These are phyloP conservation scores for Sisyra terminalis DNA, from an alignment of 2,888 invertebrate genomes.

Conservation along the genomic window DNA sequence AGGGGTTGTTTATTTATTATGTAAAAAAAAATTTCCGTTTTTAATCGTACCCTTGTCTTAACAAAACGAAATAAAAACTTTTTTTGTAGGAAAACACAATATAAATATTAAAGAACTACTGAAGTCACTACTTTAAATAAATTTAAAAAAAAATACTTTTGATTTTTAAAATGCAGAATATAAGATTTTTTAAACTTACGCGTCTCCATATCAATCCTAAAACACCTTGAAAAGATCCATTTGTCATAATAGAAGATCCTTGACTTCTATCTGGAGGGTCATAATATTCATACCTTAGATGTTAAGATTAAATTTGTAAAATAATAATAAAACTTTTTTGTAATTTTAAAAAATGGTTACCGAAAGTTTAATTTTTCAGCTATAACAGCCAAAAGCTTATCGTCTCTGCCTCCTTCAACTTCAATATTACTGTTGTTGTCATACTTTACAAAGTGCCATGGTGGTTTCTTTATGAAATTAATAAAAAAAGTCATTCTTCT, in stretches of 20 bases:
- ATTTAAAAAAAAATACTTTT: background rate
- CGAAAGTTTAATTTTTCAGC: constrained; percentile 52
- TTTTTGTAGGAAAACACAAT: constrained; percentile 1
- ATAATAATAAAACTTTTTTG: too few species aligned
- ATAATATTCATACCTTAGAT: constrained; percentile 42
- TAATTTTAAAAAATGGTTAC: constrained; percentile 19
- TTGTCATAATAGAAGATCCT: constrained; percentile 42
- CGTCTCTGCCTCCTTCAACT: constrained; percentile 55
- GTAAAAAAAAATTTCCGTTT: too few species aligned
- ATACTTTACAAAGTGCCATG: constrained; percentile 59
- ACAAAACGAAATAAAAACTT: too few species aligned
- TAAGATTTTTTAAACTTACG: constrained; percentile 24
- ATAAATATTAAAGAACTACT: too few species aligned
- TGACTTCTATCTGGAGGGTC: constrained; percentile 60
- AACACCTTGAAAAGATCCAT: constrained; percentile 53
- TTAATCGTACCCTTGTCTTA: too few species aligned
- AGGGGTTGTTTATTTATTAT: too few species aligned
- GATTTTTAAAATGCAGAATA: constrained; percentile 2
- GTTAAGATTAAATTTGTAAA: background rate
- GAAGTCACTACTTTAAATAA: too few species aligned
- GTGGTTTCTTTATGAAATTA: constrained; percentile 34
- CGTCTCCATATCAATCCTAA: constrained; percentile 53
- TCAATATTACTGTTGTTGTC: constrained; percentile 30
- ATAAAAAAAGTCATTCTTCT: background rate
- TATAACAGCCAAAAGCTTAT: constrained; percentile 44